Evolutionary conservation across 1,140 invertebrate genomes (phyloP).

Genomic region (Drosophila nigrodunni): DNA sequence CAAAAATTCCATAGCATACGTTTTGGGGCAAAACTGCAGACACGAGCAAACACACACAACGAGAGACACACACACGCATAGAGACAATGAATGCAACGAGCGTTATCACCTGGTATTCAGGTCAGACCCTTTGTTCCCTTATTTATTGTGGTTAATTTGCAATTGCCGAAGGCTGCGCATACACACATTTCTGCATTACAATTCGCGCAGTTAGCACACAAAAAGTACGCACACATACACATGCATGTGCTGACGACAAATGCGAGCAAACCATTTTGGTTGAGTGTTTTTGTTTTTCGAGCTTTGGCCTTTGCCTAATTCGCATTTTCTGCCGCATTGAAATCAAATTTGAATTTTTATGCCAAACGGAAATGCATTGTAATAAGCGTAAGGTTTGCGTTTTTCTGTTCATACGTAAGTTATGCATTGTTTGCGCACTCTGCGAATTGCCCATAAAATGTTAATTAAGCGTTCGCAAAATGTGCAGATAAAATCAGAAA

Average conservation of each 20-base stretch:
- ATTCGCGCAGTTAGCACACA: conserved; percentile 26
- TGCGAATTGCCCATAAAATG: conserved; percentile 46
- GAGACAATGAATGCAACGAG: conserved; percentile 3
- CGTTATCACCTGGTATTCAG: conserved; percentile 35
- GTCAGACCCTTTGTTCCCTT: conserved; percentile 40
- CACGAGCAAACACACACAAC: conserved; percentile 1
- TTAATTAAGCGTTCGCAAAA: conserved; percentile 38
- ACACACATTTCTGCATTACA: conserved; percentile 53
- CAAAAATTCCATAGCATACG: conserved; percentile 47
- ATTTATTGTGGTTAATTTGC: conserved; percentile 78
- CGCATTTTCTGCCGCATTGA: conserved; percentile 75
- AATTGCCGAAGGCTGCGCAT: conserved; percentile 64
- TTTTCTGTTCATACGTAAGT: neutral
- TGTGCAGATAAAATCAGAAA: neutral
- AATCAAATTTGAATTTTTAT: conserved; percentile 83
- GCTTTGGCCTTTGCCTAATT: conserved; percentile 73
- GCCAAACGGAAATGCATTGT: conserved; percentile 69
- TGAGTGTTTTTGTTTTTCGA: neutral
- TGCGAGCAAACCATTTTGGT: neutral
- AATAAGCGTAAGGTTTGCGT: conserved; percentile 59
- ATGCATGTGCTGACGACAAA: conserved; percentile 29
- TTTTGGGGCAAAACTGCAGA: conserved; percentile 52
- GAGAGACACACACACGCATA: conserved; percentile 5
- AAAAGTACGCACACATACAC: neutral
- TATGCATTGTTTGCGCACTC: conserved; percentile 29